Base-by-base conservation (phyloP, 2,797 vertebrate genomes). In the Squalus acanthias region DNA sequence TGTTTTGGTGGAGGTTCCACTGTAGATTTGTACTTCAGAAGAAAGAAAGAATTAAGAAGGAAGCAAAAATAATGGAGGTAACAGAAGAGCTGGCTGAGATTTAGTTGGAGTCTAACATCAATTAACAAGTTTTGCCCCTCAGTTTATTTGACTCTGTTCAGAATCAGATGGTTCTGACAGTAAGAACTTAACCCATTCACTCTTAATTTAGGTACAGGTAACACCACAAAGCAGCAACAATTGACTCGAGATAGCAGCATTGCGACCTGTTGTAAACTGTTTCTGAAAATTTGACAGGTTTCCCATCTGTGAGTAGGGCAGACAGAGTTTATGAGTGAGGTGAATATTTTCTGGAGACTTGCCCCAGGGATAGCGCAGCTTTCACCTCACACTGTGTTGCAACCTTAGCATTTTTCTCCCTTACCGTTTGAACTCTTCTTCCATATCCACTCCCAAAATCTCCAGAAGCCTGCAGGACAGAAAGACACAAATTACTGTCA, bases 361-460 rank as follows among this genome's bases (percentile, higher is more conserved):
- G 15, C 13, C 12, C n/a, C n/a, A 76, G n/a, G 76, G 76, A 17
- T 79, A 79, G 3, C n/a, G 13, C 1, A 24, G 79, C 39, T 13
- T 79, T 33, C 13, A 79, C n/a, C 22, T 85, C 17, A 39, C 76
- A 69, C 33, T 95, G 65, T 22, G 17, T 0, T 22, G 1, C n/a
- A 10, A 53, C 13, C 46, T 57, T 46, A 50, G 9, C 50, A 33
- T 2, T 3, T 53, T 12, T 57, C 69, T 57, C 12, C 13, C 94
- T 95, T 95, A 95, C 94, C 94, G 46, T 74, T 95, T 95, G 46
- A 13, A 72, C 17, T 53, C 39, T 33, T 95, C 96, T 92, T 95
- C 96, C 97, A 8, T 89, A 96, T 0, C 98, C 98, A 0, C 98
- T 98, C 95, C 98, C 98, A 0, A 97, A 97, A 95, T 98, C 98